Evolutionary conservation across 30 jellyfish, hydroid and myxozoan genomes (phyloP), one percentile per base, ranked within the genome.

Genomic region (Aurelia aurita): DNA sequence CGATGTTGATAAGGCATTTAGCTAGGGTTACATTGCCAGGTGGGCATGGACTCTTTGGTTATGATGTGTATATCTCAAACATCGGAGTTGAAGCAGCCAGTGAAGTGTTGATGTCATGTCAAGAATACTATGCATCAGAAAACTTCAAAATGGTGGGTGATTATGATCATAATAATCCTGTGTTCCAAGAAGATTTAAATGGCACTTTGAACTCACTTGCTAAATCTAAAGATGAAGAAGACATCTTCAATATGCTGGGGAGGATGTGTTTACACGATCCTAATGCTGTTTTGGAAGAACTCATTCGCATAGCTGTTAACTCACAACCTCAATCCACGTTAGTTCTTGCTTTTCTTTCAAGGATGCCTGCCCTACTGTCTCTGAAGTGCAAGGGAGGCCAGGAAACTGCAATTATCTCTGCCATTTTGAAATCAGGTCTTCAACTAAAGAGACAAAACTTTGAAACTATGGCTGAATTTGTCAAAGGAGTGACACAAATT

Each of bases 391-490:
- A 72, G 31, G 72, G 63, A 27, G 15, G 51, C 32, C 69, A 80
- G 14, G 58, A 29, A 21, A 80, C 51, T 6, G 75, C 43, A 12
- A 57, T 53, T 26, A 23, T 80, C 10, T 1, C 28, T 28, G 13
- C 28, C 68, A 31, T 63, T 5, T 31, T 9, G 47, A 26, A 25
- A 61, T 43, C 19, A 45, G 55, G 43, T 12, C 12, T n/a, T 3
- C 27, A 19, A 25, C 20, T 49, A 28, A 65, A 45, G 80, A 80
- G 20, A 27, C 67, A 57, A 7, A 46, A 28, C 21, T 80, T 39
- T 70, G 73, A 80, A 26, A 43, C 72, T 5, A n/a, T 66, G 74
- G 76, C 49, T 28, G 71, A 25, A 39, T 72, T 72, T 72, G 16
- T 72, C 16, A 32, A 51, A 25, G 72, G 45, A 28, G 0, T 72